These are phyloP conservation scores for Gryon sp. DNA, from an alignment of 1,140 invertebrate species.

Conservation along the genomic window DNA sequence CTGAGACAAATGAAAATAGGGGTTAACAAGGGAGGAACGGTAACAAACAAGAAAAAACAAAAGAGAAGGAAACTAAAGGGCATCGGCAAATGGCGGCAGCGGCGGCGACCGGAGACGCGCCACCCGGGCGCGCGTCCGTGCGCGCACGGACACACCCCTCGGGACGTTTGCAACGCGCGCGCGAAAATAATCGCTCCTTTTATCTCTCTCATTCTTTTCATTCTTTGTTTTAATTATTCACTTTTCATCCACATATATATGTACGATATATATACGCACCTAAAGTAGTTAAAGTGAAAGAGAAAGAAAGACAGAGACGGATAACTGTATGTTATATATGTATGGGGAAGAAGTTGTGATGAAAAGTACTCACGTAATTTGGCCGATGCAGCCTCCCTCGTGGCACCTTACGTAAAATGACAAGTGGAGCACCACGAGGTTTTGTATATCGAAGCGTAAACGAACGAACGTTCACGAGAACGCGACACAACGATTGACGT, in stretches of 20 bases:
- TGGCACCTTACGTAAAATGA: constrained; percentile 54
- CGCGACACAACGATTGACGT: not conserved
- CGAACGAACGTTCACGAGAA: constrained; percentile 29
- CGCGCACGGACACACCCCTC: constrained; percentile 49
- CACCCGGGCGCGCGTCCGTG: constrained; percentile 25
- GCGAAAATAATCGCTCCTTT: constrained; percentile 13
- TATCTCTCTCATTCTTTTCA: not conserved
- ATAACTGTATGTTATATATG: no score
- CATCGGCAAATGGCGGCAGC: constrained; percentile 54
- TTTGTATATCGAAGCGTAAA: no score
- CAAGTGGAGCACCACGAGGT: constrained; percentile 57
- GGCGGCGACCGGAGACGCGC: constrained; percentile 23
- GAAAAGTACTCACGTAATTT: no score
- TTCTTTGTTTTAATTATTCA: no score
- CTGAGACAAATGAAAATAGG: not conserved
- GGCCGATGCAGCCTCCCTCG: constrained; percentile 56
- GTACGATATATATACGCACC: no score
- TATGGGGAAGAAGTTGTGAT: no score
- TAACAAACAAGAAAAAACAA: constrained; percentile 26
- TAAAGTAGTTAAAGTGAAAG: not conserved
- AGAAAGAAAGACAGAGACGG: not conserved
- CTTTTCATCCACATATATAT: no score
- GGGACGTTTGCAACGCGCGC: constrained; percentile 25
- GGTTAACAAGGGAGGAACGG: no score
- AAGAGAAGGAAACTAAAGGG: constrained; percentile 31